Evolutionary conservation across 2,113 vertebrate species (phyloP), one percentile per base, ranked within the genome.

Genomic region (Shinisaurus crocodilurus): DNA sequence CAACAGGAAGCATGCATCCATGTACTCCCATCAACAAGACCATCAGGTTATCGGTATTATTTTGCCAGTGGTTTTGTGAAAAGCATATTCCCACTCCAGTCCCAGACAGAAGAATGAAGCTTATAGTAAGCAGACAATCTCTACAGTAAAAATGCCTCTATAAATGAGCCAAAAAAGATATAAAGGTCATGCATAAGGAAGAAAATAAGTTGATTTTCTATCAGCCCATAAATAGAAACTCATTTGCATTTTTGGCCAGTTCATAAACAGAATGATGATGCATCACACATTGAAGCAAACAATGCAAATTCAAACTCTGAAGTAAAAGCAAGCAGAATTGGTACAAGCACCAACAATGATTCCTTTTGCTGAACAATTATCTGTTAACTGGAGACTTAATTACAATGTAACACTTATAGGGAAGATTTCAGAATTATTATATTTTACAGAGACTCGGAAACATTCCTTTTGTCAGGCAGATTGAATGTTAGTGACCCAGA

Each of bases 101-200:
- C 90, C 63, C 69, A 0, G 82, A 88, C 85, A 91, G 70, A 85
- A 90, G 74, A 60, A 77, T 27, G 80, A 0, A 0, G 63, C 25
- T 72, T 4, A 0, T 82, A 37, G 74, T 29, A 43, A 89, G 87
- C 89, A 48, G 0, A 69, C 1, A 34, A 45, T 74, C 76, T 90
- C 77, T 90, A 32, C 34, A 69, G 25, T 40, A 37, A 54, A n/a
- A 82, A 85, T n/a, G 60, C 23, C 16, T 69, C n/a, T 82, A 32
- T 75, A 10, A 0, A 20, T 0, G 0, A 0, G 79, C 15, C 63
- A 7, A 1, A 50, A 89, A 76, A 15, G 0, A 1, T 90, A 77
- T 77, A 91, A 88, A 57, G 84, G 0, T 3, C 60, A 23, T 8
- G 1, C 1, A 79, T 20, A n/a, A 0, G 0, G 37, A 1, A 34